phyloP scores from a whole-genome alignment of 1,140 invertebrate species.

The Drosophila pseudoananassae region DNA sequence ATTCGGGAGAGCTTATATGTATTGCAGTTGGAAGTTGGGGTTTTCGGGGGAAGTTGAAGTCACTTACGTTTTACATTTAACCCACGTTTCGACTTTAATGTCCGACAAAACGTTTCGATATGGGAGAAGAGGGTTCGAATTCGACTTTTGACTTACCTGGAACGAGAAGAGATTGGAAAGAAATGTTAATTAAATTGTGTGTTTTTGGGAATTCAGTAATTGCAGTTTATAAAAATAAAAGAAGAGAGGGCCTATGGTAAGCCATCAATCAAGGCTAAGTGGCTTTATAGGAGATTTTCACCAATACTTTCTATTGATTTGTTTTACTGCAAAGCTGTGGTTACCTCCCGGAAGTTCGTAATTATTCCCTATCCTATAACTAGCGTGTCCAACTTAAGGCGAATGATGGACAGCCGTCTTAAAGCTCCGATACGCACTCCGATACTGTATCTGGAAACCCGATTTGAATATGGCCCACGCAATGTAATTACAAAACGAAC shows the following conservation, averaged over 20 bases:
- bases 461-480: slow-evolving; percentile 75
- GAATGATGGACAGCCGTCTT: slow-evolving; percentile 36
- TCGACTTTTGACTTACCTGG: slow-evolving; percentile 64
- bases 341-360: slow-evolving; percentile 2
- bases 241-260: slow-evolving; percentile 16
- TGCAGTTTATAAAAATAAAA: slow-evolving; percentile 41
- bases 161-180: slow-evolving; percentile 44
- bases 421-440: slow-evolving; percentile 28
- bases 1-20: slow-evolving; percentile 5
- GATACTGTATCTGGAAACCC: slow-evolving; percentile 33
- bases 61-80: slow-evolving; percentile 74
- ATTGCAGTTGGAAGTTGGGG: neutral
- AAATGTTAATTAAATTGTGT: slow-evolving; percentile 78
- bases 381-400: slow-evolving; percentile 14
- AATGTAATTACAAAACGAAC: slow-evolving; percentile 67
- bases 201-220: slow-evolving; percentile 34
- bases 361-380: slow-evolving; percentile 31
- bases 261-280: slow-evolving; percentile 45
- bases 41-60: slow-evolving; percentile 59
- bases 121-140: slow-evolving; percentile 51
- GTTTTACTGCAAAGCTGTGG: neutral
- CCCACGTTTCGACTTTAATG: slow-evolving; percentile 61
- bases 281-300: slow-evolving; percentile 25
- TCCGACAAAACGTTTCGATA: slow-evolving; percentile 78
- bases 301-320: neutral